phyloP scores from a whole-genome alignment of 2,797 vertebrate genomes.

The Todus mexicanus region DNA sequence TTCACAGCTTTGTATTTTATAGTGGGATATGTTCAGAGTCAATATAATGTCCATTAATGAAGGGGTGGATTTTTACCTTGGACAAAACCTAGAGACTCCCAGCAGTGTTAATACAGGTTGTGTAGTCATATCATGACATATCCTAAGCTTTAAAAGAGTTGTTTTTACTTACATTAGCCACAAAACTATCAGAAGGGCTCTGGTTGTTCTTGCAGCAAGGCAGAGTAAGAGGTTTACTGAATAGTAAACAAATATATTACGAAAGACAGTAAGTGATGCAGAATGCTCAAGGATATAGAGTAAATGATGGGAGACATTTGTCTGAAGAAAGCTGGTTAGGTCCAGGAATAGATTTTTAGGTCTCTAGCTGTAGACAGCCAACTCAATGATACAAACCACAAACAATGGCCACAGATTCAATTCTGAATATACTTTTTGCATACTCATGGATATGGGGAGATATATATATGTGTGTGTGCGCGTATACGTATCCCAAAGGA shows the following conservation, averaged over 20 bases:
- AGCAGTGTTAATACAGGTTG: neutral
- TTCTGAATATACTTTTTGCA: neutral
- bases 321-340: neutral
- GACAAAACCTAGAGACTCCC: neutral
- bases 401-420: neutral
- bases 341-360: neutral
- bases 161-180: neutral
- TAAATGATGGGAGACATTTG: neutral
- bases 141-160: neutral
- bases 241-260: neutral
- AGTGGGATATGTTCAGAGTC: neutral
- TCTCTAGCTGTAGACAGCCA: neutral
- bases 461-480: fast-evolving
- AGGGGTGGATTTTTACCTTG: neutral
- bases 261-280: neutral
- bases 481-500: neutral
- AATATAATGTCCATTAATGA: neutral
- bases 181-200: neutral
- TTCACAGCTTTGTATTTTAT: neutral
- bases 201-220: neutral
- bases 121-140: fast-evolving
- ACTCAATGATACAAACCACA: neutral
- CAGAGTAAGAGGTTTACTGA: neutral
- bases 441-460: neutral
- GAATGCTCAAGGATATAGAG: neutral